Percentiles rank a stretch among this genome's conserved stretches.
phyloP scores from a whole-genome alignment of 2,113 vertebrate genomes.

The Numenius arquata region DNA sequence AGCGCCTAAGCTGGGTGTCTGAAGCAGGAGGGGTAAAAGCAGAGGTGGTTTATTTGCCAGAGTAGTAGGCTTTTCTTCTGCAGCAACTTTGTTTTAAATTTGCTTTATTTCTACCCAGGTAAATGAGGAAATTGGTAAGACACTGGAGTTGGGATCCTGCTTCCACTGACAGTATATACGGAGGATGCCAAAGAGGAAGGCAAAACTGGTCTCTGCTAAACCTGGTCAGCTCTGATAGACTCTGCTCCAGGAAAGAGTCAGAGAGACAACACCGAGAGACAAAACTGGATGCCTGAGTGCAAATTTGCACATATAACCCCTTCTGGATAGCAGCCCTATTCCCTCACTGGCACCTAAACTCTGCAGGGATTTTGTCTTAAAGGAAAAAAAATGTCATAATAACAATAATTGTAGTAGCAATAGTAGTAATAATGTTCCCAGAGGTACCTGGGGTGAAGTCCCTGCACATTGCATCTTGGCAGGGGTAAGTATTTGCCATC shows the following conservation, averaged over 20 bases:
- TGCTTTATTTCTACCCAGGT: neutral
- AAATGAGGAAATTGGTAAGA: neutral
- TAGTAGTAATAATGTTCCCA: neutral
- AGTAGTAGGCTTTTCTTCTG: neutral
- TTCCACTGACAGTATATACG: neutral
- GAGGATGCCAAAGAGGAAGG: rapidly evolving
- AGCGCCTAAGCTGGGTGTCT: neutral
- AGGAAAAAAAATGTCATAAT: neutral
- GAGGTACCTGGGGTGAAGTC: neutral
- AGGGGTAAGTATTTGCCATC: neutral
- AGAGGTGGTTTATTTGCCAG: neutral
- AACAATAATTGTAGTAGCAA: neutral
- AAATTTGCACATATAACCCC: neutral
- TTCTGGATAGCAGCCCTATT: neutral
- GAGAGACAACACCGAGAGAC: neutral
- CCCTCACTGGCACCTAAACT: neutral
- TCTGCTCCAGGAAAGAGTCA: neutral
- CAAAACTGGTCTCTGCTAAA: neutral
- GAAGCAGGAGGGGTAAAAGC: neutral
- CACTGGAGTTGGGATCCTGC: neutral
- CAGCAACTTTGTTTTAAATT: neutral
- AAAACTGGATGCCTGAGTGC: neutral
- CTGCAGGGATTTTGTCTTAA: neutral
- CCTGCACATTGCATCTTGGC: neutral
- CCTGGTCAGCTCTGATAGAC: neutral